Conservation (phyloP, 2,113 vertebrate genomes). For the Hippocampus barbouri region DNA sequence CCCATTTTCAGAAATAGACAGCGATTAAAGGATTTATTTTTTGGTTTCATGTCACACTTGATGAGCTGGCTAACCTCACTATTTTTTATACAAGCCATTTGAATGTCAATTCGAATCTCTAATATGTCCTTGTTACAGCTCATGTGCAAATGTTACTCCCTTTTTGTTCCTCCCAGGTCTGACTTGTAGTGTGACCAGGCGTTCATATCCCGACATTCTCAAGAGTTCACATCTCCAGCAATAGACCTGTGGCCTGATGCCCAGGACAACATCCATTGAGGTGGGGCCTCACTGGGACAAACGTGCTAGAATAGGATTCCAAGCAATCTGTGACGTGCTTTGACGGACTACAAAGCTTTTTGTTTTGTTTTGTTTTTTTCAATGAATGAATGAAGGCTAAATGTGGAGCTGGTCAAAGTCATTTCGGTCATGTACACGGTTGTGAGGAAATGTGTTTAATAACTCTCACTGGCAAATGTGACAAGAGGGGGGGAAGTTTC, state of each 20-base stretch:
- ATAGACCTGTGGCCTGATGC: conserved; percentile 68
- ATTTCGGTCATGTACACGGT: conserved; percentile 47
- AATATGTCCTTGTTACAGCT: not conserved
- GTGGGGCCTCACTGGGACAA: conserved; percentile 56
- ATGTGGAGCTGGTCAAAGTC: conserved; percentile 45
- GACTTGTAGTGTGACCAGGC: conserved; percentile 45
- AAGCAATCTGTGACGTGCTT: conserved; percentile 46
- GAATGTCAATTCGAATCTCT: not conserved
- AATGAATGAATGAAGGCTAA: conserved; percentile 20
- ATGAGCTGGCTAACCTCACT: not conserved
- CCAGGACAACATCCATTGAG: conserved; percentile 50
- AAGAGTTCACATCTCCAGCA: conserved; percentile 68
- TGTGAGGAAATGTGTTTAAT: conserved; percentile 35
- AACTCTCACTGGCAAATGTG: conserved; percentile 46
- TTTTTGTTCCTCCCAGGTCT: not conserved
- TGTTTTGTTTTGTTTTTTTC: conserved; percentile 26
- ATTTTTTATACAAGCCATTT: not conserved
- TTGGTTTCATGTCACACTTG: not conserved
- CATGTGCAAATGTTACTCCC: not conserved
- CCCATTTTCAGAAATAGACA: not conserved
- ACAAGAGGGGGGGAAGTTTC: conserved; percentile 40
- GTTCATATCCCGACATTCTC: conserved; percentile 66
- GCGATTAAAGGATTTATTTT: no score
- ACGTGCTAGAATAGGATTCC: conserved; percentile 59
- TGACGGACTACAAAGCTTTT: conserved; percentile 53